Percentiles rank a stretch among this genome's conserved stretches.
These are phyloP conservation scores for Chelonus formosanus DNA, from an alignment of 2,888 invertebrate species.

Conservation along the genomic window DNA sequence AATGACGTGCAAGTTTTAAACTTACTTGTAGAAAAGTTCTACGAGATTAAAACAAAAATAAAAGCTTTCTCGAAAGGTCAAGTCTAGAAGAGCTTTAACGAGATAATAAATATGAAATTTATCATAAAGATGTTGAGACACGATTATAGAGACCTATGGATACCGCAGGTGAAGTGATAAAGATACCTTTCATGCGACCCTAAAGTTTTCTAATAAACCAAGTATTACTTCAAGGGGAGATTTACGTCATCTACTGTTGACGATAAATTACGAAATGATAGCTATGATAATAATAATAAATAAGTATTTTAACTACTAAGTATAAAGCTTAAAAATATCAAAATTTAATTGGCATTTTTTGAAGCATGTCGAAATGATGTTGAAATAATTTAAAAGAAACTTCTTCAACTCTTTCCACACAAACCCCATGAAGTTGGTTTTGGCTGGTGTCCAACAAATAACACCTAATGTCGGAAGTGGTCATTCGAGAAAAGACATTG, in stretches of 20 bases:
- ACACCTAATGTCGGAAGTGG: conserved; percentile 38
- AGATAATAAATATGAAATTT: conserved; percentile 34
- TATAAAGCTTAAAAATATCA: too few species aligned
- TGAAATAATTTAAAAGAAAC: too few species aligned
- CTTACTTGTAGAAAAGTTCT: too few species aligned
- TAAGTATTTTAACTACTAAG: not conserved
- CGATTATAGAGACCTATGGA: conserved; percentile 10
- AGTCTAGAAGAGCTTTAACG: conserved; percentile 25
- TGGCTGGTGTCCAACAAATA: conserved; percentile 38
- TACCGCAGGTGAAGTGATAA: conserved; percentile 6
- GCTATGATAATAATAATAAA: not conserved
- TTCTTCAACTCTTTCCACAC: not conserved
- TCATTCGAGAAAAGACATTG: conserved; percentile 23
- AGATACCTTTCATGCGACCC: conserved; percentile 4
- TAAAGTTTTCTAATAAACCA: conserved; percentile 22
- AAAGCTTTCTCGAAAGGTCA: not conserved
- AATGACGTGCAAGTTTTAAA: too few species aligned
- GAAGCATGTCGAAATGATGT: too few species aligned
- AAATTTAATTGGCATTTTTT: too few species aligned
- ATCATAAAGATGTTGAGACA: conserved; percentile 17
- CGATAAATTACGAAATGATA: not conserved
- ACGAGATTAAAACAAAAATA: too few species aligned
- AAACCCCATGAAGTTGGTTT: conserved; percentile 17
- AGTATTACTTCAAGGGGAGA: not conserved
- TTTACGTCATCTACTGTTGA: not conserved